Base-by-base conservation (phyloP, 2,888 invertebrate genomes). In the Ectemnius continuus region DNA sequence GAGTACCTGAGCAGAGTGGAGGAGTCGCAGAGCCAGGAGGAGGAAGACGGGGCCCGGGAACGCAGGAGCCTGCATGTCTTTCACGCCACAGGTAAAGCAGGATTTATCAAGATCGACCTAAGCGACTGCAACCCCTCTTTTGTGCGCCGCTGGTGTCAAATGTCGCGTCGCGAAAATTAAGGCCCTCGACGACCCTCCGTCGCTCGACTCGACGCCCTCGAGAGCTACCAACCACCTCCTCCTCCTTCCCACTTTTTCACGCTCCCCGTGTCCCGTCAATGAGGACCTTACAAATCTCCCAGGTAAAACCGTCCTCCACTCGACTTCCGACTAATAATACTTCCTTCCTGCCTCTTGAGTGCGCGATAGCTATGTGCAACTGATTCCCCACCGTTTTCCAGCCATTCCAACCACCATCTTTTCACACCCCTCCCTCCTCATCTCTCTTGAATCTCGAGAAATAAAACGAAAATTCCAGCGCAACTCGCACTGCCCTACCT, bases 1-100 rank as follows among this genome's bases (percentile, higher is more conserved):
- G 92, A 92, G 88, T 94, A 94, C 90, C 91, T 94, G 84, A 88
- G 83, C 70, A 88, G 86, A 84, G 81, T 89, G 74, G 79, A 85
- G 80, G 79, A 80, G 75, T 79, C 85, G 75, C 80, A 5, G 52
- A 16, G 82, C 65, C 71, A 68, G 63, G 79, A 68, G 23, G 70
- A 79, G 81, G 79, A 68, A 20, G 68, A 79, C 81, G 83, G 76
- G 83, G 83, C 73, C 73, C 78, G 64, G 76, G 80, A 61, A 77
- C 83, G 81, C 76, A 88, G 86, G 77, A 87, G 83, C 70, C 87
- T 91, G 77, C 87, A 88, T 83, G 88, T 89, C 73, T 88, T 89
- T 83, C 80, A 86, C 72, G 85, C 88, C 61, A 76, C 86, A 85
- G 90, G 90, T 91, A 88, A 36, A 5, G 36, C 36, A 14, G 52